A percentile compares a stretch with the other conserved stretches of the same genome.
Conservation (phyloP, 2,113 vertebrate genomes). For the Catharus fuscescens region DNA sequence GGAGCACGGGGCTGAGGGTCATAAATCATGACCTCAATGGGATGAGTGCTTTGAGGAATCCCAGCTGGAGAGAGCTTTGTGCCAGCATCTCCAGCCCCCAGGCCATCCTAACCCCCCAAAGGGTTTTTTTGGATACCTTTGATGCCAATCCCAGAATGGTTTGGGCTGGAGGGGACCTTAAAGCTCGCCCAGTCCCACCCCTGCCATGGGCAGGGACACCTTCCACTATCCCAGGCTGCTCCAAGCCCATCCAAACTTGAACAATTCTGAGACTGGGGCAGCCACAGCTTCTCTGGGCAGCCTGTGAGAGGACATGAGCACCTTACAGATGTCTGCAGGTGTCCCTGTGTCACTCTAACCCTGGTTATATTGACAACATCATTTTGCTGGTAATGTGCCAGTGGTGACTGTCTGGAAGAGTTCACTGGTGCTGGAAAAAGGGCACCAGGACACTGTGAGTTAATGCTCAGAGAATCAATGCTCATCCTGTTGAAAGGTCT, state of each 20-base stretch:
- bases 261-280: not conserved
- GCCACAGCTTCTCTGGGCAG: not conserved
- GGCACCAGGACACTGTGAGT: not conserved
- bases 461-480: not conserved
- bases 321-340: not conserved
- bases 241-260: not conserved
- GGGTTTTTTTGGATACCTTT: not conserved
- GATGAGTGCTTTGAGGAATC: not conserved
- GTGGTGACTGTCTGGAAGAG: not conserved
- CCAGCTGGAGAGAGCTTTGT: not conserved
- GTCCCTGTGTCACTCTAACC: not conserved
- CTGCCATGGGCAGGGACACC: not conserved
- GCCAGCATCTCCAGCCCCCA: not conserved
- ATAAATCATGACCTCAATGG: not conserved
- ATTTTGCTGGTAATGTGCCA: not conserved
- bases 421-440: not conserved
- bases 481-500: not conserved
- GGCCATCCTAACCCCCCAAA: accelerated
- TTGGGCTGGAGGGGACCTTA: not conserved
- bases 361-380: not conserved
- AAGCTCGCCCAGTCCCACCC: accelerated
- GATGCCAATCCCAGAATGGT: not conserved
- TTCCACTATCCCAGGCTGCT: not conserved
- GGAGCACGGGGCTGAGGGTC: not conserved
- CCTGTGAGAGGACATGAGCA: accelerated